Evolutionary conservation across 2,888 invertebrate genomes (phyloP), one percentile per base, ranked within the genome.

Genomic region (Ceratothoa steindachneri): DNA sequence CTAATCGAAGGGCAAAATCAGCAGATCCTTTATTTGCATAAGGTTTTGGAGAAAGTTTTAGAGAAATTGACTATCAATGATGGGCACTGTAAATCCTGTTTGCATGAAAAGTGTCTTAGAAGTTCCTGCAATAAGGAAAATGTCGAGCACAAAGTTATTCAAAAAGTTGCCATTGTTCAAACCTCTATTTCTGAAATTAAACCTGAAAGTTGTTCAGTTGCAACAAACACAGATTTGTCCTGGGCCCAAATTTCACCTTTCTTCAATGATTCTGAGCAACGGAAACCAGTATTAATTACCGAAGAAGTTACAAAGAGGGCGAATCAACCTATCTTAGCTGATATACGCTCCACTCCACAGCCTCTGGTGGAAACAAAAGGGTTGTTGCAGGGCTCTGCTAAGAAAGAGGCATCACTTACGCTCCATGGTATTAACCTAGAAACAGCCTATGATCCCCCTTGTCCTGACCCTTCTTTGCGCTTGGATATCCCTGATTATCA

Each of bases 1-100:
- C 24, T 71, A 2, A 71, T 71, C 27, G 71, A 71, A 51, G 30
- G 66, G 15, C 65, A 71, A 51, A 64, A 71, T 66, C 71, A 71
- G 24, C 66, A 66, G 29, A 71, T 71, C 28, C 53, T 66, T 28
- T 66, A 71, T n/a, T 24, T 71, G n/a, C 71, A 71, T n/a, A 71
- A 66, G 30, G 64, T 70, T 19, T 70, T 70, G 22, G 70, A 70
- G 64, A 70, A 55, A 24, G 28, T 70, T 30, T 64, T 70, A 19
- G 12, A 30, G 12, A 70, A 70, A 30, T 60, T 24, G 15, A 41
- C 5, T 41, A 41, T 5, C 15, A 15, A 41, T 41, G 7, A 15
- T 9, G 41, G 15, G 41, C 41, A 41, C 15, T 41, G 41, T 41
- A n/a, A n/a, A n/a, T n/a, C n/a, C n/a, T n/a, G n/a, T n/a, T n/a